Evolutionary conservation across 2,113 vertebrate species (phyloP).

Genomic region (Callorhinus ursinus): DNA sequence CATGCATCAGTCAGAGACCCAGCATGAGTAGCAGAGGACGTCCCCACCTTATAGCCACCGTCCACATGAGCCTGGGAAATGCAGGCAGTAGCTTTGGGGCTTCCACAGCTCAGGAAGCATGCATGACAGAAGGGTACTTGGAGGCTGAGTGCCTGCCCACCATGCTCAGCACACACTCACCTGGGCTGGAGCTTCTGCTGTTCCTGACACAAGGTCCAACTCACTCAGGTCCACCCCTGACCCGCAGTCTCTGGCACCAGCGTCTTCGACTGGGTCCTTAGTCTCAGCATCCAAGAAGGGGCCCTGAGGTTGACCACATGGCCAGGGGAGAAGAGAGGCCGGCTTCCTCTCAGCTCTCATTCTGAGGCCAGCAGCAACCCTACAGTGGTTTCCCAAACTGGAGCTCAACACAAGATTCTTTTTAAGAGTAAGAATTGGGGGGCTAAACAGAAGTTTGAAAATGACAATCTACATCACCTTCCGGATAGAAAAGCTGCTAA

Average conservation of each 20-base stretch:
- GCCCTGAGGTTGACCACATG: not conserved
- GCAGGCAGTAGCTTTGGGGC: not conserved
- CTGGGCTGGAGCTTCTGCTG: not conserved
- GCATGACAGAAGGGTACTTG: no score
- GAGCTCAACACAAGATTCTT: not conserved
- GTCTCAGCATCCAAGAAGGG: not conserved
- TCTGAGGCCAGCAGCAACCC: not conserved
- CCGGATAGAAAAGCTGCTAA: not conserved
- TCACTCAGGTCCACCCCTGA: rapidly evolving
- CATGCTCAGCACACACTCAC: rapidly evolving
- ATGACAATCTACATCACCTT: not conserved
- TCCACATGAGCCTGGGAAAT: not conserved
- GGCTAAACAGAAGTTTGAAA: not conserved
- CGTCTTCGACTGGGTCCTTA: not conserved
- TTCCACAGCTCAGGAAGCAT: not conserved
- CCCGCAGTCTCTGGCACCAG: not conserved
- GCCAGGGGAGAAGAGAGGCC: no score
- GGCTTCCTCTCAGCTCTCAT: not conserved
- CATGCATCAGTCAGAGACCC: not conserved
- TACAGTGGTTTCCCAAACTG: not conserved
- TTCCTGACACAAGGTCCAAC: not conserved
- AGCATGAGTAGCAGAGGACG: not conserved
- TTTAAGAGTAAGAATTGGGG: not conserved
- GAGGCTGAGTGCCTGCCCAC: not conserved
- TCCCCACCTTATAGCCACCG: not conserved